Evolutionary conservation across 2,797 vertebrate species (phyloP), one percentile per base, ranked within the genome.

Genomic region (Pogoniulus pusillus): DNA sequence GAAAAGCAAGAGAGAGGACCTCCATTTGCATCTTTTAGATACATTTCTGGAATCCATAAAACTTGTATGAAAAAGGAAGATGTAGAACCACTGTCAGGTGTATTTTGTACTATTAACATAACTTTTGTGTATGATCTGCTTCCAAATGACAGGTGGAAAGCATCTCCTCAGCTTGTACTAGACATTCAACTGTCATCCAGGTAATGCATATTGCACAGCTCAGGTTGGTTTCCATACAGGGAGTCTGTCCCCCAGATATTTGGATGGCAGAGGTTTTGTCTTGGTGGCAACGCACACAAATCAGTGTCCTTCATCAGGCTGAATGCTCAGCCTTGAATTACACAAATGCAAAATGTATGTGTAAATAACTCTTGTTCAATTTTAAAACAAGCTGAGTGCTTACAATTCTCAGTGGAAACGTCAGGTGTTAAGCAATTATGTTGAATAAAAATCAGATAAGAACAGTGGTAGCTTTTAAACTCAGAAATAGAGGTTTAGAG

Each of bases 231-330:
- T 60, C 35, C 49, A 7, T 7, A 5, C 0, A 1, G 16, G 24
- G 12, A 77, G 35, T 1, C 3, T 5, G 4, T 41, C 88, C 14
- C 19, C 58, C 23, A 77, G 17, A 16, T 6, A 2, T 7, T 16
- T 78, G 12, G 6, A 5, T 5, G 2, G 1, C 7, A 0, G 2
- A 27, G 29, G 32, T 57, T 70, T 59, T 16, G 10, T 20, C 10
- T 8, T 30, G 32, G 15, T 34, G 34, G 10, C 24, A 75, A 32
- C 83, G 27, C 17, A 43, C 34, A 53, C 0, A 1, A 49, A 49
- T 13, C 16, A 34, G 3, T 4, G 20, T 43, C 30, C 49, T 81
- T 58, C 39, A n/a, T n/a, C 26, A 63, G 16, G 4, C 7, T 71
- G 39, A 78, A 71, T 62, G 29, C 55, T 32, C 49, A 53, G 59